Percentiles rank a stretch among this genome's conserved stretches.
Conservation (phyloP, 2,888 invertebrate species). For the Macaria notata region DNA sequence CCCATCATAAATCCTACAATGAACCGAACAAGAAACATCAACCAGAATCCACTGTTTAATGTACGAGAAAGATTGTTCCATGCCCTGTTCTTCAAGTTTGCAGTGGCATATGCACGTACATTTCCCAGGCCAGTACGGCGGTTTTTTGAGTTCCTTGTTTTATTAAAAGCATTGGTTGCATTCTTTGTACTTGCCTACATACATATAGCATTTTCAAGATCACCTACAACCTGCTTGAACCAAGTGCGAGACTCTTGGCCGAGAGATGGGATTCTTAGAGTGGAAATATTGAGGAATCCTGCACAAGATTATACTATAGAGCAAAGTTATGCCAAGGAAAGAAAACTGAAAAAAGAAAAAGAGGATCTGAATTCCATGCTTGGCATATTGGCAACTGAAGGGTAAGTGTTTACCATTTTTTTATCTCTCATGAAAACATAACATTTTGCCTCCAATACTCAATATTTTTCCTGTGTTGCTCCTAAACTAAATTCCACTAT, state of each 20-base stretch:
- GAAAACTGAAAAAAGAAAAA: constrained; percentile 86
- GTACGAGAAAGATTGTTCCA: constrained; percentile 96
- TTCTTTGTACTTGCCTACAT: constrained; percentile 97
- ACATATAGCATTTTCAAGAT: constrained; percentile 95
- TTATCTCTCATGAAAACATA: no score
- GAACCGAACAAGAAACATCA: constrained; percentile 81
- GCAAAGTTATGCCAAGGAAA: constrained; percentile 92
- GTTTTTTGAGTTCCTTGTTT: constrained; percentile 91
- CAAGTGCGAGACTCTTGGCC: constrained; percentile 96
- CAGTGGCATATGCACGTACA: constrained; percentile 94
- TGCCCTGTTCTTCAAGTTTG: constrained; percentile 95
- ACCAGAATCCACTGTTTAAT: constrained; percentile 90
- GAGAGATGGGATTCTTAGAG: constrained; percentile 95
- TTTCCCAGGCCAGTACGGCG: constrained; percentile 92
- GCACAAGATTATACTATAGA: constrained; percentile 89
- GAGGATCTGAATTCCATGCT: constrained; percentile 83
- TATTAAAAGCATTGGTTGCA: constrained; percentile 89
- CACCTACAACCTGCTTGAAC: constrained; percentile 96
- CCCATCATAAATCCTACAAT: constrained; percentile 76
- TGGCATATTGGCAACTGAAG: constrained; percentile 85
- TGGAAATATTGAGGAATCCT: constrained; percentile 91
- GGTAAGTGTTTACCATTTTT: constrained; percentile 63
- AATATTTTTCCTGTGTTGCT: no score
- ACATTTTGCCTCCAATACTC: no score
- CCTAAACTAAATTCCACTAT: no score